Percentiles rank a stretch among this genome's conserved stretches.
Conservation (phyloP, 2,888 invertebrate genomes). For the Sisyra nigra region DNA sequence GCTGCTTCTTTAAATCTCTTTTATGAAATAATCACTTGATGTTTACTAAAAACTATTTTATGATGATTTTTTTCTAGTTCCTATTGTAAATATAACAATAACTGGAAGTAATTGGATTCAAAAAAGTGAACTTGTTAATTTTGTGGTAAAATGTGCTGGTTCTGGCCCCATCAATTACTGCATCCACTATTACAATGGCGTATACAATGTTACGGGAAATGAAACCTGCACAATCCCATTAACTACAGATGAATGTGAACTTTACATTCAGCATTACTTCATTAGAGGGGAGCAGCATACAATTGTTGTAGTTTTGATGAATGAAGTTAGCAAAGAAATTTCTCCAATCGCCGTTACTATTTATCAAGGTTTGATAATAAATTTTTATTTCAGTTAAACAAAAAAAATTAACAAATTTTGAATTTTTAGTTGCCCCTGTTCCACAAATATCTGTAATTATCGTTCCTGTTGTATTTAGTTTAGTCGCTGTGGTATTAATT, state of each 20-base stretch:
- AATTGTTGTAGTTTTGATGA: constrained; percentile 60
- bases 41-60: not conserved
- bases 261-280: constrained; percentile 52
- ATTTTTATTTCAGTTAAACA: constrained; percentile 7
- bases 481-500: constrained; percentile 66
- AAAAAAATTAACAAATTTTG: constrained; percentile 6
- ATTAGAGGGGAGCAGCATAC: constrained; percentile 53
- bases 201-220: constrained; percentile 56
- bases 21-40: constrained; percentile 4
- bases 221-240: constrained; percentile 43
- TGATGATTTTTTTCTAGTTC: constrained; percentile 35
- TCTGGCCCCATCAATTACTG: constrained; percentile 61
- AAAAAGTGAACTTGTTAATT: constrained; percentile 57
- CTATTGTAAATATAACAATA: constrained; percentile 50
- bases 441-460: constrained; percentile 78
- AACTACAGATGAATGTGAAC: constrained; percentile 35
- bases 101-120: constrained; percentile 69
- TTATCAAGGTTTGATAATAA: constrained; percentile 52
- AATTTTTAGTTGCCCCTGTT: constrained; percentile 50
- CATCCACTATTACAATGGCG: constrained; percentile 38
- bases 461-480: constrained; percentile 68
- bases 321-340: constrained; percentile 53
- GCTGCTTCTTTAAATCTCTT: not conserved
- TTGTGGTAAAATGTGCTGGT: constrained; percentile 58
- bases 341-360: constrained; percentile 61